A percentile compares a stretch with the other conserved stretches of the same genome.
These are phyloP conservation scores for Hydropsyche tenuis DNA, from an alignment of 1,140 invertebrate genomes.

Conservation along the genomic window DNA sequence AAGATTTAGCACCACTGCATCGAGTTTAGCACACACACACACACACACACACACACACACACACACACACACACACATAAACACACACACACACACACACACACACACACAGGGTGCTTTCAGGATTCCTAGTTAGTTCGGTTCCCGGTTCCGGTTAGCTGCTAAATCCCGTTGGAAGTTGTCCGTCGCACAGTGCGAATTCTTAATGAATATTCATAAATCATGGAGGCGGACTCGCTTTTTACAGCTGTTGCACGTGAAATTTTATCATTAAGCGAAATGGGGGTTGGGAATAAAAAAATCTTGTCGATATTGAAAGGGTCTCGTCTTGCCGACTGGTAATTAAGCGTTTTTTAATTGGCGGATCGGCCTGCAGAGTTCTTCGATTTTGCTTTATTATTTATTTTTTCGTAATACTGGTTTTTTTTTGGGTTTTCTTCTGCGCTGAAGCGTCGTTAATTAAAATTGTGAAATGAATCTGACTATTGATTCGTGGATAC, in stretches of 20 bases:
- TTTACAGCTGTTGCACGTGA: conserved; percentile 42
- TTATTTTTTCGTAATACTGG: background rate
- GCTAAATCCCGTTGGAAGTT: background rate
- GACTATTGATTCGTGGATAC: background rate
- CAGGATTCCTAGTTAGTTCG: no score
- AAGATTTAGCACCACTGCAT: no score
- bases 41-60: no score
- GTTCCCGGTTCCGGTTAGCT: no score
- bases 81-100: no score
- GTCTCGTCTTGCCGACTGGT: background rate
- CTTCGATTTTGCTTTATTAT: background rate
- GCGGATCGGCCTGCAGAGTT: background rate
- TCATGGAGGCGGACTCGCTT: conserved; percentile 36
- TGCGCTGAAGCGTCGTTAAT: background rate
- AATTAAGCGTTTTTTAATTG: conserved; percentile 37
- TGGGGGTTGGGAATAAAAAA: background rate
- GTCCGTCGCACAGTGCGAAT: background rate
- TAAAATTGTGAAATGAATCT: conserved; percentile 6
- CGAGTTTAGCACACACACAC: no score
- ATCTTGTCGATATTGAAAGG: background rate
- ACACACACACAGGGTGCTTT: no score
- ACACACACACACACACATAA: no score
- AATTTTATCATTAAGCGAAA: conserved; percentile 42
- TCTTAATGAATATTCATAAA: conserved; percentile 46
- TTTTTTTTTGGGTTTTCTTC: no score